Evolutionary conservation across 2,888 invertebrate species (phyloP), one percentile per base, ranked within the genome.

Genomic region (Odiellus spinosus): DNA sequence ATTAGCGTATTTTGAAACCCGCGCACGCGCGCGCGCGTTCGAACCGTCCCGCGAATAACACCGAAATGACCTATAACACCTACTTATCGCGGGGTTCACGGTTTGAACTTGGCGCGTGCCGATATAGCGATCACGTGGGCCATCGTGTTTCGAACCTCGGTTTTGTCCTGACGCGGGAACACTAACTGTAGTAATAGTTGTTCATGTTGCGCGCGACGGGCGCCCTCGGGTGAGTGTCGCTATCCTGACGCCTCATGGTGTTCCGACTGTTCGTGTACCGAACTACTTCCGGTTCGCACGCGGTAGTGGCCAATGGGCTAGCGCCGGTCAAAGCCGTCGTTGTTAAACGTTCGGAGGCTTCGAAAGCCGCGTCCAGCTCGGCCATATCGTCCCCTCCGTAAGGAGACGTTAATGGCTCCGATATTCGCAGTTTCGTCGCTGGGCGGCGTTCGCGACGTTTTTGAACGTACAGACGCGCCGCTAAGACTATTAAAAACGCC

Each of bases 211-310:
- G 51, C n/a, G 53, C 52, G 17, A 58, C 44, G 4, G 56, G 56
- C 6, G 58, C 56, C 32, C 78, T 69, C 1, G 78, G 73, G 61
- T 61, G 59, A 44, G 59, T 60, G 45, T 60, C 61, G 50, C 58
- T 55, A 38, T 61, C 60, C 42, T 59, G 59, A 33, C 56, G 40
- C 20, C 58, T 49, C 38, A 59, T 56, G 3, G 59, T 50, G 14
- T 49, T 50, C 40, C 44, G 49, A 26, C 26, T 26, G 42, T 52
- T 50, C 10, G 50, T 50, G 40, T 50, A 52, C 3, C 52, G 48
- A 10, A 52, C 52, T 5, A 52, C 50, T 21, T 52, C 52, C 19
- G 52, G 52, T 14, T 52, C 52, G 17, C 50, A 47, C 15, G 50
- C 21, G n/a, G 46, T 48, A 10, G 3, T 12, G 14, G 52, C 52